phyloP scores from a whole-genome alignment of 1,140 invertebrate species.

The Acromyrmex heyeri region DNA sequence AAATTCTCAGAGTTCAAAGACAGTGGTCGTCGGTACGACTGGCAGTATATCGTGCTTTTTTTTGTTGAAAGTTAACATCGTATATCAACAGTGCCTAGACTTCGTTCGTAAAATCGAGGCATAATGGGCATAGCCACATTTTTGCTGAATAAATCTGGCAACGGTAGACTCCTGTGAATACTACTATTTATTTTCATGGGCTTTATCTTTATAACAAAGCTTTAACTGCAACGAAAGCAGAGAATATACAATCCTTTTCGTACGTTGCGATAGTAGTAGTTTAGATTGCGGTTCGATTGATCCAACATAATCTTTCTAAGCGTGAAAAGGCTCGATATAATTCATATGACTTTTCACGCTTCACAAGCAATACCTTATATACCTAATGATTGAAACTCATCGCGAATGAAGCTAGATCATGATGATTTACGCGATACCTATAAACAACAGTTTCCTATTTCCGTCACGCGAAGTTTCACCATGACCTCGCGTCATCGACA shows the following conservation, averaged over 20 bases:
- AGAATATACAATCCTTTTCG: constrained; percentile 80
- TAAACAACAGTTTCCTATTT: constrained; percentile 75
- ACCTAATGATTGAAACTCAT: constrained; percentile 70
- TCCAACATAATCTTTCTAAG: constrained; percentile 66
- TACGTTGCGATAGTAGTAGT: constrained; percentile 70
- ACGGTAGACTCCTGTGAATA: constrained; percentile 76
- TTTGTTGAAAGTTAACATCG: constrained; percentile 66
- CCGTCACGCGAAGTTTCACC: constrained; percentile 64
- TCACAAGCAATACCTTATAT: constrained; percentile 64
- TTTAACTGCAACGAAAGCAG: constrained; percentile 79
- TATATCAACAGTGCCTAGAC: constrained; percentile 53
- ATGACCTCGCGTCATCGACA: constrained; percentile 70
- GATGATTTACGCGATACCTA: constrained; percentile 69
- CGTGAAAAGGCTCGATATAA: constrained; percentile 54
- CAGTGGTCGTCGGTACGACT: constrained; percentile 77
- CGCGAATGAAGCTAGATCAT: constrained; percentile 68
- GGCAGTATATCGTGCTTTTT: constrained; percentile 79
- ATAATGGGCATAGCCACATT: constrained; percentile 34
- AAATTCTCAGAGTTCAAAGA: constrained; percentile 65
- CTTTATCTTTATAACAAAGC: constrained; percentile 75
- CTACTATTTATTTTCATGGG: constrained; percentile 78
- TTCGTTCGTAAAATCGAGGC: constrained; percentile 35
- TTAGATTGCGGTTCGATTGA: constrained; percentile 60
- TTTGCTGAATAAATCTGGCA: constrained; percentile 73
- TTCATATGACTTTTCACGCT: constrained; percentile 48